phyloP scores from a whole-genome alignment of 2,113 vertebrate genomes.

The Pipa parva region DNA sequence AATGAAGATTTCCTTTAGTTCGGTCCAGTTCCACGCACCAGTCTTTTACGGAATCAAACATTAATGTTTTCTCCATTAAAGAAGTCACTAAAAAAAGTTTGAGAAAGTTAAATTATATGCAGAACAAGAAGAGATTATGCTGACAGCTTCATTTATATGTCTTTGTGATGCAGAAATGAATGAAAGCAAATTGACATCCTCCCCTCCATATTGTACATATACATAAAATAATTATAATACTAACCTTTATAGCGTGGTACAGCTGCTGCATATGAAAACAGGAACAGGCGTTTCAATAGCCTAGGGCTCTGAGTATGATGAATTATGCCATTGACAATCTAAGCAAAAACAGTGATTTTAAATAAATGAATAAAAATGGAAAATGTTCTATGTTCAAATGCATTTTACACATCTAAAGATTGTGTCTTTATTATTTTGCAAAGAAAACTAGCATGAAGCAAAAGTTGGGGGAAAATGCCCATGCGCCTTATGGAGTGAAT shows the following conservation, averaged over 20 bases:
- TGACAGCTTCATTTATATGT: no score
- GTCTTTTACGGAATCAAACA: conserved; percentile 75
- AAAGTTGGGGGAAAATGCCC: no score
- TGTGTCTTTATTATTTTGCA: no score
- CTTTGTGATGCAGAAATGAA: no score
- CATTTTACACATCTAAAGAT: no score
- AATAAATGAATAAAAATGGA: background rate
- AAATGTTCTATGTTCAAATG: no score
- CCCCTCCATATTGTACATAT: no score
- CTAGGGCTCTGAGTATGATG: conserved; percentile 78
- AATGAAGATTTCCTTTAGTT: conserved; percentile 68
- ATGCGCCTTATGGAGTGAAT: no score
- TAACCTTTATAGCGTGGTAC: conserved; percentile 61
- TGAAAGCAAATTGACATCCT: no score
- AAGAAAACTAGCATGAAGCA: no score
- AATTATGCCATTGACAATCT: conserved; percentile 84
- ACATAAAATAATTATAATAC: background rate
- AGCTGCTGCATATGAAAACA: conserved; percentile 75
- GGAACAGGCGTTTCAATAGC: conserved; percentile 78
- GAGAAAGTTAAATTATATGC: conserved; percentile 2
- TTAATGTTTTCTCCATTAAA: conserved; percentile 59
- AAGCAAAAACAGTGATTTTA: conserved; percentile 47
- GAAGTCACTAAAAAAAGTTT: conserved; percentile 47
- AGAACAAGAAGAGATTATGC: background rate
- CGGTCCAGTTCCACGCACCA: conserved; percentile 77